Evolutionary conservation across 2,797 vertebrate genomes (phyloP), one percentile per base, ranked within the genome.

Genomic region (Chanos chanos): DNA sequence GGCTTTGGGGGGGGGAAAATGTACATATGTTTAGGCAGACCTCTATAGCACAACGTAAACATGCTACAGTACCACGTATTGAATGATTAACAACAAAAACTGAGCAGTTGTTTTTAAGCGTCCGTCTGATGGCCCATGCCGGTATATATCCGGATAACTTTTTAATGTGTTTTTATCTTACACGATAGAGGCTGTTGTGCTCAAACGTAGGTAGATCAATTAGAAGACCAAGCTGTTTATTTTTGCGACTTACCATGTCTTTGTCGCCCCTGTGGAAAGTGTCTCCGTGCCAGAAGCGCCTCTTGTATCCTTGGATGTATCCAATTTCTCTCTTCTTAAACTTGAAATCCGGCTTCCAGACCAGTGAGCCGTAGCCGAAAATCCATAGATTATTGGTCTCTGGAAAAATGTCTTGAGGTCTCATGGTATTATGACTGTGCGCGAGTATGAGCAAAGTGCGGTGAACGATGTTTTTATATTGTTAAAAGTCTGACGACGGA

Each of bases 251-350:
- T 67, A 98, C 96, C 92, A 75, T 84, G 67, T 89, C 77, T 49
- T 93, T 86, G 64, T 84, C 90, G 53, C 95, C 96, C 49, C 96
- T 91, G 55, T 99, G 93, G 78, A 95, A 94, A 69, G 92, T 93
- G 80, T 98, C 96, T 5, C 96, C 95, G 57, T 97, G 96, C 95
- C 96, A 98, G 87, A 99, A 99, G 16, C 94, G 92, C 60, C 95
- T 91, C 83, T 92, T 97, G 79, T 93, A 97, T 36, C 94, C 94
- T 2, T 85, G 85, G 61, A 98, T 90, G 78, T 89, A 91, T 13
- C 96, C 96, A 71, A 98, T 90, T 43, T 85, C 76, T 77, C 94
- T 92, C 69, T 87, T 89, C 67, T 83, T 92, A 79, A 91, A 97
- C 67, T 87, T 89, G 71, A 98, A 98, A 77, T 94, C 94, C 0